A percentile compares a stretch with the other conserved stretches of the same genome.
Evolutionary conservation across 2,888 invertebrate genomes (phyloP).

Genomic region (Abscondita cerata): DNA sequence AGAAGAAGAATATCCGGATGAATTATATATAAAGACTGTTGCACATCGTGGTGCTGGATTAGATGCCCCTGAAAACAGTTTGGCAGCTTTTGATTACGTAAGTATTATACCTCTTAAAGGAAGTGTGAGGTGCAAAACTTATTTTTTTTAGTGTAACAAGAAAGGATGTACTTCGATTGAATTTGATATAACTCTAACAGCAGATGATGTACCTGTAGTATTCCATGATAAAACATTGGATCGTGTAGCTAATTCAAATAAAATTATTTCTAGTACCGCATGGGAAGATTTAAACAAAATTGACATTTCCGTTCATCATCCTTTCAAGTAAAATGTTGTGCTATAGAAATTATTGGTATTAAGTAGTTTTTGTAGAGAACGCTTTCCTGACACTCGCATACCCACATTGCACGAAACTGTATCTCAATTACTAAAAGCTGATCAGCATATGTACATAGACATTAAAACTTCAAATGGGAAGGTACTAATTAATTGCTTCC

Average conservation of each 20-base stretch:
- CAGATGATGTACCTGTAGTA: slow-evolving; percentile 76
- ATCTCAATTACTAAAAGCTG: slow-evolving; percentile 67
- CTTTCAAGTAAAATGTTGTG: slow-evolving; percentile 65
- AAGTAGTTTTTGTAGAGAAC: slow-evolving; percentile 60
- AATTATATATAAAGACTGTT: slow-evolving; percentile 66
- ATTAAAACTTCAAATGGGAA: slow-evolving; percentile 72
- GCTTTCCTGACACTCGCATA: slow-evolving; percentile 66
- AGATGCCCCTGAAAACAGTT: slow-evolving; percentile 83
- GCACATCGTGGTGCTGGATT: slow-evolving; percentile 79
- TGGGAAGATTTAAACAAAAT: slow-evolving; percentile 69
- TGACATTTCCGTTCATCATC: slow-evolving; percentile 73
- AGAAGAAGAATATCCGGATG: slow-evolving; percentile 57
- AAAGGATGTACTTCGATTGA: slow-evolving; percentile 79
- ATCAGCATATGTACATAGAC: slow-evolving; percentile 80
- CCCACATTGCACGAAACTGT: slow-evolving; percentile 77
- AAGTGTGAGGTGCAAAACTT: no score
- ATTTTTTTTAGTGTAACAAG: neutral
- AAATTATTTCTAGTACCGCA: slow-evolving; percentile 64
- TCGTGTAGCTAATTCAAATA: slow-evolving; percentile 65
- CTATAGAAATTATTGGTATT: neutral
- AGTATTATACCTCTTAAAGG: no score
- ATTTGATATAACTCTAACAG: slow-evolving; percentile 76
- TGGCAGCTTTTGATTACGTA: slow-evolving; percentile 75
- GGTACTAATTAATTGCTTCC: slow-evolving; percentile 54
- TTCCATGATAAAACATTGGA: slow-evolving; percentile 80